Percentiles rank a stretch among this genome's conserved stretches.
These are phyloP conservation scores for Aricia agestis DNA, from an alignment of 1,140 invertebrate species.

Conservation along the genomic window DNA sequence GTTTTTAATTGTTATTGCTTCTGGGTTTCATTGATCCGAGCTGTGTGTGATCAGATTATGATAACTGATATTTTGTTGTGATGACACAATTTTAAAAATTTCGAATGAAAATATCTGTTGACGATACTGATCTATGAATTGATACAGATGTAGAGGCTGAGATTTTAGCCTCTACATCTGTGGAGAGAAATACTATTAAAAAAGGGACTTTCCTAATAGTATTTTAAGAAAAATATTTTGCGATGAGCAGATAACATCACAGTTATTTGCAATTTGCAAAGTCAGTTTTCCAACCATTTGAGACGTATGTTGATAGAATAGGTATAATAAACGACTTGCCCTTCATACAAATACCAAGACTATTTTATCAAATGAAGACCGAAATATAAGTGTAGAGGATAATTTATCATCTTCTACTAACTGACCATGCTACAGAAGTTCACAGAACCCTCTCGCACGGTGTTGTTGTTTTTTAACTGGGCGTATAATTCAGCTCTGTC, in stretches of 20 bases:
- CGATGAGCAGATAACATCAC: too few species aligned
- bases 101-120: slow-evolving; percentile 34
- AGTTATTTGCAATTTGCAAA: too few species aligned
- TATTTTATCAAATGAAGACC: too few species aligned
- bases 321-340: too few species aligned
- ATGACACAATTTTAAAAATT: not conserved
- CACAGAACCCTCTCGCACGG: not conserved
- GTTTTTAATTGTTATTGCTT: slow-evolving; percentile 18
- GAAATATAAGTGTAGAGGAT: too few species aligned
- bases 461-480: slow-evolving; percentile 35
- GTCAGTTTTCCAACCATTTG: too few species aligned
- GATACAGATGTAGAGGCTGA: not conserved
- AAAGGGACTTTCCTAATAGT: too few species aligned
- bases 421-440: not conserved
- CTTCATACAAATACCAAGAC: too few species aligned
- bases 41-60: slow-evolving; percentile 1
- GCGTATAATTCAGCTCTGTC: slow-evolving; percentile 65
- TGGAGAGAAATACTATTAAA: too few species aligned
- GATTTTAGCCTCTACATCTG: too few species aligned
- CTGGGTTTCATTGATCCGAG: slow-evolving; percentile 8
- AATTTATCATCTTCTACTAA: not conserved
- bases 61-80: slow-evolving; percentile 11
- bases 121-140: not conserved
- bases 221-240: too few species aligned
- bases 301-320: too few species aligned